Evolutionary conservation across 2,797 vertebrate genomes (phyloP), one percentile per base, ranked within the genome.

Genomic region (Florisuga fusca): DNA sequence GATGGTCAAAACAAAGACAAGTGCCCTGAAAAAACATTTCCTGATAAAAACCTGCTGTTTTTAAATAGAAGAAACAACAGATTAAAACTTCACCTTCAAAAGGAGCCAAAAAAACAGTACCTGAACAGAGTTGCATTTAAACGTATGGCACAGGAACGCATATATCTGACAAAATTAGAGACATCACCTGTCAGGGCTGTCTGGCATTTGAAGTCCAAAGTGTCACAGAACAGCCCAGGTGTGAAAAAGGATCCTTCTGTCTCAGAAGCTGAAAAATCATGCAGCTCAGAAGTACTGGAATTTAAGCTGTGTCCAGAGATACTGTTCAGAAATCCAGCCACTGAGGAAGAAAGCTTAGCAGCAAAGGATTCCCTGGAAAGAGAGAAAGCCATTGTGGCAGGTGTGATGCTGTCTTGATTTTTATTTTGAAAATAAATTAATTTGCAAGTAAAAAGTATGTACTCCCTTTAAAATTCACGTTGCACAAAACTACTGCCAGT

Each of bases 231-330:
- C 10, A 76, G 41, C 1, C 12, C 54, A 31, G 20, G 67, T 26
- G 20, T 3, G 1, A 94, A 94, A n/a, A 90, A 50, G 26, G 93
- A 69, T 33, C 71, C 13, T 27, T 29, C 51, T 76, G 33, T 75
- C 27, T 78, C 89, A 3, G 79, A 87, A 41, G 85, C 4, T 12
- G 74, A 93, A 34, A 54, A 84, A 21, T 15, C 57, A 3, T 29
- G 79, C 19, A 95, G 92, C 33, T 83, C 13, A 12, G 89, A 91
- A 51, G 81, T 97, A 78, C 93, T 98, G 34, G 96, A 97, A 63
- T 98, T 98, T 95, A 98, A 98, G 66, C 94, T 98, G 27, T 98
- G 96, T 78, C 98, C 98, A 54, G 98, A 98, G 43, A 96, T 96
- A 27, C 46, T 98, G 15, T 96, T 98, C 64, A 93, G 95, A 88